Evolutionary conservation across 2,113 vertebrate genomes (phyloP), one percentile per base, ranked within the genome.

Genomic region (Plotosus lineatus): DNA sequence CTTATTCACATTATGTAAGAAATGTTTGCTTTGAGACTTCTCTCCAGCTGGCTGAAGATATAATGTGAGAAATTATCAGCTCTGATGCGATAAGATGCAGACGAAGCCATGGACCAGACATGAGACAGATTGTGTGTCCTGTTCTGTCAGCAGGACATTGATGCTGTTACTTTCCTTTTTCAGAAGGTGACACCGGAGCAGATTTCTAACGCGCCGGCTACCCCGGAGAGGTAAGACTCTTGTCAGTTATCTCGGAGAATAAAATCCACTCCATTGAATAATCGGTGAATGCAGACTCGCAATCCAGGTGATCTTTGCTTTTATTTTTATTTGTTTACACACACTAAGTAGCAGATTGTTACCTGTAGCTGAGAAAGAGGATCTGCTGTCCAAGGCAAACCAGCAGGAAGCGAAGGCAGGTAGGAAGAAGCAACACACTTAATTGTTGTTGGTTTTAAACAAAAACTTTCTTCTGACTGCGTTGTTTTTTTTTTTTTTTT

Each of bases 341-440:
- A 10, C 65, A 38, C 86, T 23, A 79, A 92, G 91, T 76, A 86
- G 78, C 2, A 87, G 82, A 61, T 82, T 92, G 82, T 85, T 92
- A 26, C 91, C 92, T 36, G 91, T 92, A 78, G 85, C 90, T 74
- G 91, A 93, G 60, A 90, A 92, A 66, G 91, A 92, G 75, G 92
- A 92, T 80, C 86, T 79, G 1, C 76, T 85, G 36, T 84, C 83
- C 78, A 91, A 92, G 31, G 38, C 65, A 9, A 78, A 69, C 1
- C 78, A 79, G 42, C 87, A 85, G 1, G 58, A 17, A 42, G 78
- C 65, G 23, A 81, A 81, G 78, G 78, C 89, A 89, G 92, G 92
- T 92, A 78, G 23, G 84, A 84, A 50, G 77, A 72, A 51, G n/a
- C 53, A 15, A 31, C 26, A 0, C 21, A 33, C 17, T 6, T n/a